Base-by-base conservation (phyloP, 1,140 invertebrate genomes). In the Megathymus violae region DNA sequence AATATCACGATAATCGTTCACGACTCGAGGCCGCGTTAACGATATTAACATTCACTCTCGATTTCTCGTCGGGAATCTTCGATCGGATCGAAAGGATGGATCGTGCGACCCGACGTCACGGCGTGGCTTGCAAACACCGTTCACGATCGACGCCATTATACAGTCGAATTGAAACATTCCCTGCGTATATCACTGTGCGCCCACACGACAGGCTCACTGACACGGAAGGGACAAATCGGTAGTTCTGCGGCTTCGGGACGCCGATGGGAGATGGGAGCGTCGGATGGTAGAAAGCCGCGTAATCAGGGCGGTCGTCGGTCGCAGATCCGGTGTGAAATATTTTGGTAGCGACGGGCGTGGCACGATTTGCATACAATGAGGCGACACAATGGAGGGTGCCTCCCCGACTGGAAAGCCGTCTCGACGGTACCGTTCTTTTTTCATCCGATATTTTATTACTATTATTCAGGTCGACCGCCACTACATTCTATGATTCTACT, bases 181-280 rank as follows among this genome's bases (percentile, higher is more conserved):
- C n/a, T n/a, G 66, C 62, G 64, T 78, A 75, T 71, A 73, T 82
- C 73, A 44, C 52, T 61, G 63, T 47, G 47, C 62, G 58, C 66
- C 56, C 59, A 64, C 60, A 62, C 66, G 74, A 72, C 73, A 62
- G 73, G 80, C 73, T 71, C 75, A 79, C 56, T 76, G 78, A 69
- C 69, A 71, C 68, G 80, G 72, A 85, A 82, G 78, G 74, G 81
- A 84, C 76, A 79, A 86, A 86, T 84, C 80, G 76, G 69, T n/a
- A n/a, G n/a, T n/a, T 59, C 56, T 48, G 62, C 11, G 63, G 72
- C 65, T 69, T 59, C 54, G 69, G 66, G 76, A 75, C 71, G 71
- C 65, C n/a, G n/a, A n/a, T 69, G 69, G 66, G 63, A 65, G 62
- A 67, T 13, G 64, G 40, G 36, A 56, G 68, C 64, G n/a, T n/a